Evolutionary conservation across 2,888 invertebrate genomes (phyloP).

Genomic region (Trissolcus brochymenae): DNA sequence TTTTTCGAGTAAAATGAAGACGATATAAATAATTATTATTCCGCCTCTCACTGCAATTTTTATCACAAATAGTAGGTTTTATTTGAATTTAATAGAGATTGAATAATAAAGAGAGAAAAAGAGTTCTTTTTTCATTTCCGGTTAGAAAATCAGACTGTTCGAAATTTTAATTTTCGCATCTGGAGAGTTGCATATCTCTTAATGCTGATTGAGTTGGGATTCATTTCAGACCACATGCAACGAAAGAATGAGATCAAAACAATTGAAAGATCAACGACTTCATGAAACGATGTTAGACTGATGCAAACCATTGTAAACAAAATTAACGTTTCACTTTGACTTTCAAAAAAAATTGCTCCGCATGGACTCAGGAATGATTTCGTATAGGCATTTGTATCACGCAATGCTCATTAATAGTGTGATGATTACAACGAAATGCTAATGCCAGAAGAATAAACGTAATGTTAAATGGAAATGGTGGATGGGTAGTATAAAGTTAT

Average conservation of each 20-base stretch:
- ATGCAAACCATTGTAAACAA: neutral
- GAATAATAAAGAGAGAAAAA: too few relatives aligned
- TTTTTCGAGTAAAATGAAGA: too few relatives aligned
- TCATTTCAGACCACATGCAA: too few relatives aligned
- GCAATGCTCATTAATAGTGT: conserved; percentile 34
- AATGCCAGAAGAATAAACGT: conserved; percentile 19
- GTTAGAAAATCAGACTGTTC: too few relatives aligned
- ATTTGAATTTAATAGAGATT: too few relatives aligned
- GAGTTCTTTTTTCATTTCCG: too few relatives aligned
- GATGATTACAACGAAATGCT: conserved; percentile 36
- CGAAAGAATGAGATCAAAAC: neutral
- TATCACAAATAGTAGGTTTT: too few relatives aligned
- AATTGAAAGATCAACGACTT: conserved; percentile 9
- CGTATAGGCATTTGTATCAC: conserved; percentile 19
- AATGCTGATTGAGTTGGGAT: too few relatives aligned
- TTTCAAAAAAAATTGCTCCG: conserved; percentile 8
- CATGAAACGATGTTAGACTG: neutral
- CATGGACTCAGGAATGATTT: neutral
- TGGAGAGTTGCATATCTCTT: too few relatives aligned
- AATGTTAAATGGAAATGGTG: conserved; percentile 48
- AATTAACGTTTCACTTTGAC: conserved; percentile 28
- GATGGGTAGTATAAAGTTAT: conserved; percentile 49
- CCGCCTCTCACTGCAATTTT: too few relatives aligned
- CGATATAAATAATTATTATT: too few relatives aligned
- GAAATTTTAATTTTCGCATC: too few relatives aligned